Conservation (phyloP, 1,140 invertebrate genomes). For the Anoplolepis gracilipes region DNA sequence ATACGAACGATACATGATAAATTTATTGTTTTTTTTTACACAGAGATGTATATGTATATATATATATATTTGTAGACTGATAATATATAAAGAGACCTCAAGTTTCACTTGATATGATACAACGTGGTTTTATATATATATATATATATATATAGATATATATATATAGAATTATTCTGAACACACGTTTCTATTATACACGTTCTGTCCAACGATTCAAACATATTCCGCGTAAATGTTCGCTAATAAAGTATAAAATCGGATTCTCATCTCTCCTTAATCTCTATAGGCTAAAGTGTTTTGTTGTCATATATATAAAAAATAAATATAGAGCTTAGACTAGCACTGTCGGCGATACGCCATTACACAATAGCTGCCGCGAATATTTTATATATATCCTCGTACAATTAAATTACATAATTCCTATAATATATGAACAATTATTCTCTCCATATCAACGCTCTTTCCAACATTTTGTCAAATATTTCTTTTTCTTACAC, state of each 20-base stretch:
- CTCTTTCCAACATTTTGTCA: constrained; percentile 68
- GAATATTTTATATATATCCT: constrained; percentile 68
- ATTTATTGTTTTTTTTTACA: constrained; percentile 57
- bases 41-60: constrained; percentile 3
- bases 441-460: constrained; percentile 72
- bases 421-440: constrained; percentile 71
- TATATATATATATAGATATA: constrained; percentile 47
- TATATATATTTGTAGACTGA: constrained; percentile 48
- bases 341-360: constrained; percentile 82
- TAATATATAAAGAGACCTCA: constrained; percentile 41
- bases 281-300: constrained; percentile 64
- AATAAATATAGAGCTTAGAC: constrained; percentile 86
- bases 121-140: constrained; percentile 43
- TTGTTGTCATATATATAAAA: constrained; percentile 78
- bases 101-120: constrained; percentile 57
- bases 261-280: constrained; percentile 59
- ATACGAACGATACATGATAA: constrained; percentile 51
- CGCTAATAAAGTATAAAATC: constrained; percentile 72
- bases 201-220: constrained; percentile 55
- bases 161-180: constrained; percentile 63
- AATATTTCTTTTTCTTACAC: constrained; percentile 62
- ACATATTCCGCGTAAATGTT: constrained; percentile 65
- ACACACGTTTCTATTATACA: constrained; percentile 59
- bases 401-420: constrained; percentile 77
- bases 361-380: constrained; percentile 83